Base-by-base conservation (phyloP, 2,797 vertebrate genomes). In the Galago senegalensis region DNA sequence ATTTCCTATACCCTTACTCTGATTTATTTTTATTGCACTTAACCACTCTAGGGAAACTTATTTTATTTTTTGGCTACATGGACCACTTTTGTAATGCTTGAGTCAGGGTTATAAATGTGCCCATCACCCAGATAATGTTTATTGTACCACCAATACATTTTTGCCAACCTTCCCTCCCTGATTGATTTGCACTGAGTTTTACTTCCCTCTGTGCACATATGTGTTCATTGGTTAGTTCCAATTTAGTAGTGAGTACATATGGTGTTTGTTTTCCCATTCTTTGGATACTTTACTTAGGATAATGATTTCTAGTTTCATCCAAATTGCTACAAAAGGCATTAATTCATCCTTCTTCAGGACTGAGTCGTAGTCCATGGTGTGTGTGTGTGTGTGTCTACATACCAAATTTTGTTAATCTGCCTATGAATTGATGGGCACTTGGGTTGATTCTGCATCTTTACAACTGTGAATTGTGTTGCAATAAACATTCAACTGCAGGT, bases 11-110 rank as follows among this genome's bases (percentile, higher is more conserved):
- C 88, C 70, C 40, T 92, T 94, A 75, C 31, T 11, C 27, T 82
- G 46, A 53, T 86, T 93, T 81, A 61, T 87, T 93, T 75, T 69
- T 63, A 83, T 79, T 69, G 11, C 5, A 79, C 34, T 93, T 69
- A 7, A 7, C 7, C 53, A 84, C 11, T 90, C 61, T 61, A 23
- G 70, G 29, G 11, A 56, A 91, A 82, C 82, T 89, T 80, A 79
- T 58, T 90, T 92, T 67, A 63, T 58, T 16, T 89, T 27, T 67
- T 67, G 31, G 65, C n/a, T n/a, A 34, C 65, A 67, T 34, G 17
- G 31, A 34, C 18, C 17, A 17, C 65, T 67, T 67, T 67, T n/a
- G 65, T 67, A n/a, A 67, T n/a, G 65, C 65, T 67, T 67, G 65
- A 67, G 65, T 67, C 65, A 18, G 65, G 65, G 31, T 67, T 31